These are phyloP conservation scores for Heliconius nattereri DNA, from an alignment of 1,140 invertebrate species.

Conservation along the genomic window DNA sequence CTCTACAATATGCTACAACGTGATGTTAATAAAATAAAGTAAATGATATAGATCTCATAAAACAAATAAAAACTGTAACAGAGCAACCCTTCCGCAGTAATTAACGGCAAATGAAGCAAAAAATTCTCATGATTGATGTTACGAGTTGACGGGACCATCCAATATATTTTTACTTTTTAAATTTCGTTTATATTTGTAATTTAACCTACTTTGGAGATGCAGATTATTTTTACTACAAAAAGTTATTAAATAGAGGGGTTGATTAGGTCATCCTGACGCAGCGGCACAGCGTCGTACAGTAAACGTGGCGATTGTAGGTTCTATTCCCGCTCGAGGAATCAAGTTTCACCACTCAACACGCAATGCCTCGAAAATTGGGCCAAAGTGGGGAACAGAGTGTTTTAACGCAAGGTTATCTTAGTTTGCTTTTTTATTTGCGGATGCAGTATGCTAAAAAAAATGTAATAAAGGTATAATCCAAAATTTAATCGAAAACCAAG, in stretches of 20 bases:
- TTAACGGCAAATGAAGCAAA: background rate
- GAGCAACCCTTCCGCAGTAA: background rate
- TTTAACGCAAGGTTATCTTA: too few relatives aligned
- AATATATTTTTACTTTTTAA: background rate
- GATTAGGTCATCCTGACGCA: too few relatives aligned
- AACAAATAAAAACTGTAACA: background rate
- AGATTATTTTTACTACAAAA: too few relatives aligned
- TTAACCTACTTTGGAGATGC: background rate
- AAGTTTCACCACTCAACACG: too few relatives aligned
- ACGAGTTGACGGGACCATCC: constrained; percentile 3
- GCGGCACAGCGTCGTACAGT: too few relatives aligned
- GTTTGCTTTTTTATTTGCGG: background rate
- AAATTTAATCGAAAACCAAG: too few relatives aligned
- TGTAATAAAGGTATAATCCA: background rate
- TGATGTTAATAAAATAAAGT: background rate
- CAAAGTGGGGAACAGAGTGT: too few relatives aligned
- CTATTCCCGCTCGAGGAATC: too few relatives aligned
- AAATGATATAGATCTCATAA: background rate
- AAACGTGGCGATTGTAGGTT: too few relatives aligned
- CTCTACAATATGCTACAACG: background rate
- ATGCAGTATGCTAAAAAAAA: background rate
- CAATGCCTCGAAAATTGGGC: too few relatives aligned
- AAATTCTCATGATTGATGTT: constrained; percentile 7
- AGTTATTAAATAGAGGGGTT: too few relatives aligned
- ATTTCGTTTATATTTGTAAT: background rate